Base-by-base conservation (phyloP, 1,140 invertebrate species). In the Eumaeus atala region DNA sequence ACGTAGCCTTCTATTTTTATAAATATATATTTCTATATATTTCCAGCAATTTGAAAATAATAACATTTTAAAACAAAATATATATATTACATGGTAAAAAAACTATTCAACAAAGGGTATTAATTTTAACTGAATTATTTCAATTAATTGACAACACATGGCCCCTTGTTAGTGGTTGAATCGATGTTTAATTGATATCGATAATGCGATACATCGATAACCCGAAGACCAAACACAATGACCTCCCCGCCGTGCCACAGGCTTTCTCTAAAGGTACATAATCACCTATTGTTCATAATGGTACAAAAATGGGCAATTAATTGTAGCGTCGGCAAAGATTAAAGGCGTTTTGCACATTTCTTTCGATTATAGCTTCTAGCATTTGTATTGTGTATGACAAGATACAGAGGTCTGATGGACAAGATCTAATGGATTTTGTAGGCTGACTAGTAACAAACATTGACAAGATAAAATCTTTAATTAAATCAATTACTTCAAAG, bases 91-190 rank as follows among this genome's bases (percentile, higher is more conserved):
- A 44, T 47, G 47, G 35, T 17, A n/a, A 7, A 47, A 18, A 47
- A 47, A 57, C 51, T 16, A 14, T 21, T 38, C 9, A 37, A 16
- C 38, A 21, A 52, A 21, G 6, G 21, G 42, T 40, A 51, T 18
- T 35, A 52, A 52, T 52, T 51, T 52, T 3, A 37, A 54, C 62
- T 70, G 72, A 67, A 65, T 57, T 48, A 58, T 48, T 67, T 70
- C 74, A 80, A 85, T 85, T 85, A 80, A 84, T 80, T 67, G 78
- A 74, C 77, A 78, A 82, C 82, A 84, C 77, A 82, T 85, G 77
- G 70, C 73, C 58, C 74, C 78, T 84, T 82, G 78, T 83, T 85
- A 84, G 68, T 66, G 48, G 62, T 58, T 72, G 71, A 77, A 82
- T 82, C 71, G 77, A 82, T 81, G 51, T 77, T 71, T 77, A 84